Evolutionary conservation across 2,113 vertebrate genomes (phyloP).

Genomic region (Vanacampus margaritifer): DNA sequence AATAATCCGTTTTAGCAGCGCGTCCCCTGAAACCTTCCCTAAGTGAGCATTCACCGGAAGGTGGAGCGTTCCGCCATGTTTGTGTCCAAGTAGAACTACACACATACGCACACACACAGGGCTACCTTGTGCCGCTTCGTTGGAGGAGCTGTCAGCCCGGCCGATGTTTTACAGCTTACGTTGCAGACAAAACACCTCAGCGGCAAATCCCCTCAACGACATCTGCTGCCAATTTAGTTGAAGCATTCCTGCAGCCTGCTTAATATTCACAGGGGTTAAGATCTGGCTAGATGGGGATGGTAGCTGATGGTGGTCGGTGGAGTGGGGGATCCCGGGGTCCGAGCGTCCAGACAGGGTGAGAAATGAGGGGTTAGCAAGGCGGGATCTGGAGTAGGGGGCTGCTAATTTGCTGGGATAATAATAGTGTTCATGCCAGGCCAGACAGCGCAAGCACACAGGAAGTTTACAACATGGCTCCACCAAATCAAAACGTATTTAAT

Average conservation of each 20-base stretch:
- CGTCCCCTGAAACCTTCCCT: constrained; percentile 31
- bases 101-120: constrained; percentile 9
- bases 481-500: constrained; percentile 73
- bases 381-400: constrained; percentile 50
- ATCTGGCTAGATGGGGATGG: constrained; percentile 56
- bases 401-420: constrained; percentile 73
- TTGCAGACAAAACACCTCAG: constrained; percentile 73
- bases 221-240: constrained; percentile 76
- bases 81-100: constrained; percentile 19
- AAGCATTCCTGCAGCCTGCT: constrained; percentile 72
- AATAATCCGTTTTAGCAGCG: background rate
- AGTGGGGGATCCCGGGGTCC: constrained; percentile 38
- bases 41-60: constrained; percentile 53
- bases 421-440: constrained; percentile 56
- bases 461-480: constrained; percentile 64
- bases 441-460: constrained; percentile 68
- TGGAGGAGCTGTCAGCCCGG: constrained; percentile 59
- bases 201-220: constrained; percentile 64
- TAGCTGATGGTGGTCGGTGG: constrained; percentile 5
- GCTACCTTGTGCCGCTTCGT: constrained; percentile 35
- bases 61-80: constrained; percentile 40
- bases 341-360: constrained; percentile 59
- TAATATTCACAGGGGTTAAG: constrained; percentile 75
- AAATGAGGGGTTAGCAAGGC: constrained; percentile 73
- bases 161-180: constrained; percentile 67